phyloP scores from a whole-genome alignment of 2,113 vertebrate genomes.

The Bos javanicus region DNA sequence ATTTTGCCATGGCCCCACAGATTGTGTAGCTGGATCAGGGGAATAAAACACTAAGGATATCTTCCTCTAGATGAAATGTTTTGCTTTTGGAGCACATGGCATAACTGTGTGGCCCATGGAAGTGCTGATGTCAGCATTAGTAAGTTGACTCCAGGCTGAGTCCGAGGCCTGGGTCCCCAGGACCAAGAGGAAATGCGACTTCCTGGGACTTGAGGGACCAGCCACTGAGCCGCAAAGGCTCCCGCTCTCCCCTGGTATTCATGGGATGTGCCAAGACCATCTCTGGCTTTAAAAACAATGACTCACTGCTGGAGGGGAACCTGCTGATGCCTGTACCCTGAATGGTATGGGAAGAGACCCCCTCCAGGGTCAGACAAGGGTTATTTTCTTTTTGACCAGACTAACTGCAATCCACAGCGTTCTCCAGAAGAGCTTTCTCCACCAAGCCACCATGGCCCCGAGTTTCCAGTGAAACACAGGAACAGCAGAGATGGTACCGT shows the following conservation, averaged over 20 bases:
- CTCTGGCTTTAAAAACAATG: neutral
- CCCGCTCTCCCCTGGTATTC: rapidly evolving
- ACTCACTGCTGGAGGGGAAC: neutral
- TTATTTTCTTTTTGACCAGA: neutral
- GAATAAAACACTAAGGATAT: neutral
- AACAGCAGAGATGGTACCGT: neutral
- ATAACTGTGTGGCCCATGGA: neutral
- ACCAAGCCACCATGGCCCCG: neutral
- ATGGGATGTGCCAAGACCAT: neutral
- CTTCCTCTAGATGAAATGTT: neutral
- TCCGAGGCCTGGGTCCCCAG: neutral
- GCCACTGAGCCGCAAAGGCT: neutral
- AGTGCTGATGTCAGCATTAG: neutral
- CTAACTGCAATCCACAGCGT: neutral
- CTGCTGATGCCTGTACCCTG: neutral
- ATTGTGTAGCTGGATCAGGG: neutral
- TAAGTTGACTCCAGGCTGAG: neutral
- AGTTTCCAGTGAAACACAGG: neutral
- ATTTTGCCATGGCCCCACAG: neutral
- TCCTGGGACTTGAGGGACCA: neutral
- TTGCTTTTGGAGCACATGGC: neutral
- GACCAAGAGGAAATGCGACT: neutral
- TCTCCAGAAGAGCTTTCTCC: neutral
- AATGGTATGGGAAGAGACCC: neutral
- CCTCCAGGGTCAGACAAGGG: neutral